A percentile compares a stretch with the other conserved stretches of the same genome.
These are phyloP conservation scores for Tortricodes alternella DNA, from an alignment of 2,888 invertebrate genomes.

Conservation along the genomic window DNA sequence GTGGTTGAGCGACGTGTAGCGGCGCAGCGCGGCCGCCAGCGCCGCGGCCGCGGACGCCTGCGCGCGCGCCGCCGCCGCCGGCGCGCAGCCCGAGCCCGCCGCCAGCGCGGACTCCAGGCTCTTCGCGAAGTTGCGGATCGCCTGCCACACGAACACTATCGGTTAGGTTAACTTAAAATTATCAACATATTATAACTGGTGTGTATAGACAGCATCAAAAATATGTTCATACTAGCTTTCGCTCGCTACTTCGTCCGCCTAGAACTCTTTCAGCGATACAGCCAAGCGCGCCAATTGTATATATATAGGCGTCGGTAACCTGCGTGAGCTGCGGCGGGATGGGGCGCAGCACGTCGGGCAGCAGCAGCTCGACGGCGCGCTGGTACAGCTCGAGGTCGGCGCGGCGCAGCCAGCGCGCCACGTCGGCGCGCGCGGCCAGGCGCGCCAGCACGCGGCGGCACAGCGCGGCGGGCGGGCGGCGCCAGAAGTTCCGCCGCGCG, in stretches of 20 bases:
- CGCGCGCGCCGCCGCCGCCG: slow-evolving; percentile 90
- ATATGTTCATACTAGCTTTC: not conserved
- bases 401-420: slow-evolving; percentile 89
- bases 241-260: no score
- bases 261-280: no score
- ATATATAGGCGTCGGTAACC: slow-evolving; percentile 88
- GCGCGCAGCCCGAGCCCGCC: slow-evolving; percentile 92
- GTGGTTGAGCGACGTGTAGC: slow-evolving; percentile 96
- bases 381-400: slow-evolving; percentile 98
- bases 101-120: slow-evolving; percentile 92
- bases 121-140: slow-evolving; percentile 78
- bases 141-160: slow-evolving; percentile 87
- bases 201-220: not conserved
- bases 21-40: slow-evolving; percentile 96
- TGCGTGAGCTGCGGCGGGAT: slow-evolving; percentile 97
- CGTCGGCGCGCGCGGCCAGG: slow-evolving; percentile 83
- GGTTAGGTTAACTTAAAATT: no score
- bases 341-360: slow-evolving; percentile 97
- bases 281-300: no score
- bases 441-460: slow-evolving; percentile 95
- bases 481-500: slow-evolving; percentile 97
- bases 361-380: slow-evolving; percentile 96
- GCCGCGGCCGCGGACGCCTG: slow-evolving; percentile 94
- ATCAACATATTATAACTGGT: no score
- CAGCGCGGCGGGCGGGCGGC: slow-evolving; percentile 88